Conservation (phyloP, 2,113 vertebrate genomes). For the Poecile atricapillus region DNA sequence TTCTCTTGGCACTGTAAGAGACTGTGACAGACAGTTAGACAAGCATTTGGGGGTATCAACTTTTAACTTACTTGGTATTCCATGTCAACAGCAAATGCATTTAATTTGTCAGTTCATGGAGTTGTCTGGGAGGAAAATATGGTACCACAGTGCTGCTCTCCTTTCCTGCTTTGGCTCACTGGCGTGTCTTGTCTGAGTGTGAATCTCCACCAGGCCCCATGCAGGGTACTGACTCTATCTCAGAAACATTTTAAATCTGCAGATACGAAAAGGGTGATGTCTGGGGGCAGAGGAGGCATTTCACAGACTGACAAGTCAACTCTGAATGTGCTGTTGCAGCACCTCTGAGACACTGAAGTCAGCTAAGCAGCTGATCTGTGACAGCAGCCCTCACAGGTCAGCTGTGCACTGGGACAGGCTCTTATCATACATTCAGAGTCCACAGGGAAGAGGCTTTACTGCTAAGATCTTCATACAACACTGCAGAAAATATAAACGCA, state of each 20-base stretch:
- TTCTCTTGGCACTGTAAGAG: neutral
- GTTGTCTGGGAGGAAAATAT: neutral
- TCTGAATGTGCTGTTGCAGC: neutral
- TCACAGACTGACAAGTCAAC: neutral
- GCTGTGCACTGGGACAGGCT: neutral
- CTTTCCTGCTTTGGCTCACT: neutral
- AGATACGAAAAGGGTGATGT: neutral
- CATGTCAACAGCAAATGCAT: neutral
- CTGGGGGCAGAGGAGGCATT: neutral
- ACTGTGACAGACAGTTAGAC: neutral
- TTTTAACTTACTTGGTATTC: conserved; percentile 8
- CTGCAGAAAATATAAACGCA: neutral
- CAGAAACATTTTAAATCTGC: neutral
- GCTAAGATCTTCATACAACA: neutral
- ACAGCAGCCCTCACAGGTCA: neutral
- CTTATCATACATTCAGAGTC: neutral
- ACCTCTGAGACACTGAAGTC: neutral
- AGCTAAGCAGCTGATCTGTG: neutral
- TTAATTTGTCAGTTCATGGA: neutral
- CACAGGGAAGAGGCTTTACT: neutral
- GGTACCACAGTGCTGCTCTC: neutral
- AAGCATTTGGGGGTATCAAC: neutral
- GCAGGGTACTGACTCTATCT: neutral
- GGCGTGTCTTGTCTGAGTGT: neutral
- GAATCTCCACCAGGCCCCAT: neutral